phyloP scores from a whole-genome alignment of 1,140 invertebrate species.

The Plutomurus gul region DNA sequence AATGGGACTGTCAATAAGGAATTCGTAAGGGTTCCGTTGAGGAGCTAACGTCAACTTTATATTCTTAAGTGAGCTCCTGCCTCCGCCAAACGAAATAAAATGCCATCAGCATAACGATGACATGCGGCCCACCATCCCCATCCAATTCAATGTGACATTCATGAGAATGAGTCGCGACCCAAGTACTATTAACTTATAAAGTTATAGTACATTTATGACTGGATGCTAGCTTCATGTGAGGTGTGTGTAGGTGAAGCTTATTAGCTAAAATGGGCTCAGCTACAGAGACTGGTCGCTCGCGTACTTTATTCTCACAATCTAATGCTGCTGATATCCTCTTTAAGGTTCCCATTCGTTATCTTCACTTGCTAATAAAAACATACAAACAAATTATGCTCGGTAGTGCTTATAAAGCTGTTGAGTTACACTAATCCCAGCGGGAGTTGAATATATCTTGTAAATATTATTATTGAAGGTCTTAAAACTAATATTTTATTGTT shows the following conservation, averaged over 20 bases:
- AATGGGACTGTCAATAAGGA: conserved; percentile 52
- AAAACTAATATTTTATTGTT: conserved; percentile 1
- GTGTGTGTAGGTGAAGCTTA: background rate
- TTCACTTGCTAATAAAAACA: conserved; percentile 11
- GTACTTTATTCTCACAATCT: too few species aligned
- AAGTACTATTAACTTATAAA: background rate
- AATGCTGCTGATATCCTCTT: too few species aligned
- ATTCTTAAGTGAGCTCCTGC: conserved; percentile 1
- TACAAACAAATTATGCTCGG: background rate
- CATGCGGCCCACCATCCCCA: conserved; percentile 21
- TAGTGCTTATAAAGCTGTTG: background rate
- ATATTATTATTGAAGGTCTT: background rate
- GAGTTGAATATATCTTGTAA: background rate
- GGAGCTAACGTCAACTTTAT: conserved; percentile 5
- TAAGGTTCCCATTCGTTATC: too few species aligned
- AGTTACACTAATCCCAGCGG: background rate
- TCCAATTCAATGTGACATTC: conserved; percentile 30
- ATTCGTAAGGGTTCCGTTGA: conserved; percentile 39
- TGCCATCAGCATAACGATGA: conserved; percentile 43
- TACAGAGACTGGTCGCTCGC: too few species aligned
- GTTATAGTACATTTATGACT: conserved; percentile 21
- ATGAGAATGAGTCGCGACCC: conserved; percentile 19
- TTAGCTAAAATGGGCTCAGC: too few species aligned
- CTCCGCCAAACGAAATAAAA: conserved; percentile 38
- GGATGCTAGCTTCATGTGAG: background rate